Conservation (phyloP, 2,113 vertebrate species). For the Leiothrix lutea region DNA sequence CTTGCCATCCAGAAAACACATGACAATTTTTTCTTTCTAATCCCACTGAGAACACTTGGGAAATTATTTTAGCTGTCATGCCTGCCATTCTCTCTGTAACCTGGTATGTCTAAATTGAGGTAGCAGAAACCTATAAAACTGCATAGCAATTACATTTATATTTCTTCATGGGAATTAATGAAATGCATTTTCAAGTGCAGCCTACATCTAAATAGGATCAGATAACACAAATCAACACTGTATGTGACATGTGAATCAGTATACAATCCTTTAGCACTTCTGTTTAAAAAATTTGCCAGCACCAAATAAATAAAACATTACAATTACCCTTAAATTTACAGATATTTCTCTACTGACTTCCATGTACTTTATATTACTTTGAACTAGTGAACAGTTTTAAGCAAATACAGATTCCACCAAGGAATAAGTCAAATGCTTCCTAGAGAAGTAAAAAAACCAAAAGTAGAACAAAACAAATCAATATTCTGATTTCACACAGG, state of each 20-base stretch:
- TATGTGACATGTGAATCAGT: neutral
- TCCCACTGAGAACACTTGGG: neutral
- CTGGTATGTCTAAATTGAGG: neutral
- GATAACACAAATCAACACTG: neutral
- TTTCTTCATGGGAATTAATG: neutral
- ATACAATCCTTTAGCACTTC: neutral
- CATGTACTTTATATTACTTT: neutral
- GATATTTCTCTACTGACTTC: neutral
- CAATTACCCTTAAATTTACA: neutral
- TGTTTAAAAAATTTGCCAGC: neutral
- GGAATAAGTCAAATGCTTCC: neutral
- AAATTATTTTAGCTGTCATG: neutral
- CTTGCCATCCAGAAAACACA: neutral
- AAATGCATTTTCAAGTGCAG: neutral
- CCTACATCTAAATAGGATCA: neutral
- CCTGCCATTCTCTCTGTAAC: neutral
- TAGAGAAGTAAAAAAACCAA: neutral
- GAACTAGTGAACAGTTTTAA: neutral
- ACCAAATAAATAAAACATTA: neutral
- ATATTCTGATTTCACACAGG: neutral
- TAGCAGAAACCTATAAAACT: neutral
- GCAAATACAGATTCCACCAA: neutral
- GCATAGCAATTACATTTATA: neutral
- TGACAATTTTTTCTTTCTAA: neutral
- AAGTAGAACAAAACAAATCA: neutral